A percentile compares a stretch with the other conserved stretches of the same genome.
Conservation (phyloP, 2,888 invertebrate species). For the Noctua janthina region DNA sequence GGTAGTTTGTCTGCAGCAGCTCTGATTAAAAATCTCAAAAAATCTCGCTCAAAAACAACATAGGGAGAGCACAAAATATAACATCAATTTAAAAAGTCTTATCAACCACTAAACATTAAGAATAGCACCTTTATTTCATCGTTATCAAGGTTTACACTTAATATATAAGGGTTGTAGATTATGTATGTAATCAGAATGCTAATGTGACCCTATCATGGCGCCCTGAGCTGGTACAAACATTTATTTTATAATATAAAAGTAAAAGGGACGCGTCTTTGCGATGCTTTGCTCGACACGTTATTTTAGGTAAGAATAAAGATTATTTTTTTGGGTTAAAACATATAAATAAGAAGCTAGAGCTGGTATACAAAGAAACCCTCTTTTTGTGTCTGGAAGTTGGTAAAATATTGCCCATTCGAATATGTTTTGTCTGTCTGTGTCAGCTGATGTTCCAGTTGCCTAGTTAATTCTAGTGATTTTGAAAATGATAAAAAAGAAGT, state of each 20-base stretch:
- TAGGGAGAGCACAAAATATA: no score
- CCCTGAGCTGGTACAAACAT: slow-evolving; percentile 38
- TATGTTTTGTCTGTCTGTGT: neutral
- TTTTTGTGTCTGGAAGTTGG: neutral
- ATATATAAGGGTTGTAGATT: slow-evolving; percentile 61
- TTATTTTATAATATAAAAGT: slow-evolving; percentile 52
- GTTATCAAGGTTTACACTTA: slow-evolving; percentile 55
- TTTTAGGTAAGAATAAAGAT: slow-evolving; percentile 5
- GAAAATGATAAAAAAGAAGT: neutral
- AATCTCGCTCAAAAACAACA: neutral
- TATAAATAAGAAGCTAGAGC: neutral
- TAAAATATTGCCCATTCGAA: neutral
- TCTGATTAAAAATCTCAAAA: neutral
- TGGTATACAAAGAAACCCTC: neutral
- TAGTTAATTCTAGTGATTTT: neutral
- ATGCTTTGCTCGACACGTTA: slow-evolving; percentile 14
- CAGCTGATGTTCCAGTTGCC: neutral
- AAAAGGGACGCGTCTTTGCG: slow-evolving; percentile 47
- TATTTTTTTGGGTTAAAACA: no score
- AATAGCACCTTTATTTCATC: slow-evolving; percentile 27
- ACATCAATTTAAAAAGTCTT: slow-evolving; percentile 17
- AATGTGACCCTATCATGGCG: slow-evolving; percentile 50
- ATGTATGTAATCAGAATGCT: slow-evolving; percentile 58
- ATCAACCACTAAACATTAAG: slow-evolving; percentile 14
- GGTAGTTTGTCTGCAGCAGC: neutral